Conservation (phyloP, 64 coral and sea anemone genomes). For the Montipora efflorescens region DNA sequence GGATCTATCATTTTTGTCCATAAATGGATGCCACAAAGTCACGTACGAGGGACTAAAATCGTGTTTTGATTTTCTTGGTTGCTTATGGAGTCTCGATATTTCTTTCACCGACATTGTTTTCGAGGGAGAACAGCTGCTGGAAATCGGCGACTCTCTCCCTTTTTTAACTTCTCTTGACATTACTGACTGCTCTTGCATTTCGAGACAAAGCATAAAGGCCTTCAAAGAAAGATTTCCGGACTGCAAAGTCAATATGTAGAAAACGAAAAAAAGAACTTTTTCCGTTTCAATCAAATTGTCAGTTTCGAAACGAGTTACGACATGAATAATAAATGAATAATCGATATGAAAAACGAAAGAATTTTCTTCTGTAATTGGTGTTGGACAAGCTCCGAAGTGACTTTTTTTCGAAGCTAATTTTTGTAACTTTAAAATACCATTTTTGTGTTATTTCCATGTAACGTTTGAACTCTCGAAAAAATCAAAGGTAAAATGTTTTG, state of each 20-base stretch:
- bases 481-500: not conserved
- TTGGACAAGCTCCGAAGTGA: not conserved
- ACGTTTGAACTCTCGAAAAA: not conserved
- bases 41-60: constrained; percentile 81
- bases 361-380: not conserved
- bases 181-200: constrained; percentile 83
- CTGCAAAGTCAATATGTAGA: constrained; percentile 83
- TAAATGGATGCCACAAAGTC: constrained; percentile 87
- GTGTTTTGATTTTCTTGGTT: constrained; percentile 80
- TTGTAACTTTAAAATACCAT: not conserved
- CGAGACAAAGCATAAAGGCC: constrained; percentile 73
- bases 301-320: not conserved
- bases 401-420: not conserved
- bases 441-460: not conserved
- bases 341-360: not conserved
- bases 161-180: constrained; percentile 88
- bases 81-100: constrained; percentile 88
- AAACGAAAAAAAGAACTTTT: not conserved
- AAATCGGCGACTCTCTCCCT: constrained; percentile 83
- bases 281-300: not conserved
- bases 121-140: constrained; percentile 76
- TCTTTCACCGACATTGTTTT: constrained; percentile 93
- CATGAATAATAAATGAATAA: not conserved
- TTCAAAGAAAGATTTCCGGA: constrained; percentile 90
- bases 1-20: constrained; percentile 79